Evolutionary conservation across 1,140 invertebrate genomes (phyloP).

Genomic region (Melipona quadrifasciata): DNA sequence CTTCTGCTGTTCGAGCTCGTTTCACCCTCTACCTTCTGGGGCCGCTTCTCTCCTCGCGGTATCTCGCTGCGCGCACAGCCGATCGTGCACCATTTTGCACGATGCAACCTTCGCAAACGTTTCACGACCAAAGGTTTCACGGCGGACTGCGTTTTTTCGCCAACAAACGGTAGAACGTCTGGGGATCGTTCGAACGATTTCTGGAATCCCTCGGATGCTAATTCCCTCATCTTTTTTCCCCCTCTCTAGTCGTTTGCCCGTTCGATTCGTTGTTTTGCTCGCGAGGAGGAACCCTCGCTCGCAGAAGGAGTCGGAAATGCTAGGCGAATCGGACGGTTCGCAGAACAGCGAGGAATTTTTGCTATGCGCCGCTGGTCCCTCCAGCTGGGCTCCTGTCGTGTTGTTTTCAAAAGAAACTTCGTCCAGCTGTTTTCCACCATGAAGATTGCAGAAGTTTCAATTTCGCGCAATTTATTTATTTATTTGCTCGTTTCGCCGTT

Average conservation of each 20-base stretch:
- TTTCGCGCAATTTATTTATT: too few species aligned
- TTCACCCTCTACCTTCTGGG: slow-evolving; percentile 14
- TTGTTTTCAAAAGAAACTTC: background rate
- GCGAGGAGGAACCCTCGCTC: too few species aligned
- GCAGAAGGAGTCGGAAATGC: background rate
- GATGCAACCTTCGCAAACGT: background rate
- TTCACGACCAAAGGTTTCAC: background rate
- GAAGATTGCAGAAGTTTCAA: too few species aligned
- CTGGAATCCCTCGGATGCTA: background rate
- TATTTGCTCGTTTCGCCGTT: too few species aligned
- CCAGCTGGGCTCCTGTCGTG: background rate
- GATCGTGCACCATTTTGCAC: slow-evolving; percentile 40
- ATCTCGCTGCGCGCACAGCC: background rate
- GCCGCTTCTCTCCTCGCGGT: background rate
- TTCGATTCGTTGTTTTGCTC: background rate
- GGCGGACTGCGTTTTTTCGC: background rate
- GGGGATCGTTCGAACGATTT: background rate
- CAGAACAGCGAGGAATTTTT: slow-evolving; percentile 18
- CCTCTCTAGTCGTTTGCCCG: background rate
- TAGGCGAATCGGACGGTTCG: background rate
- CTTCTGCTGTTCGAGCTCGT: background rate
- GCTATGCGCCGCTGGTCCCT: background rate
- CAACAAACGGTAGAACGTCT: background rate
- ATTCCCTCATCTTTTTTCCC: background rate
- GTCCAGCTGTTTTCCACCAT: background rate